Percentiles rank a stretch among this genome's conserved stretches.
phyloP scores from a whole-genome alignment of 1,140 invertebrate genomes.

The Tribolium castaneum region DNA sequence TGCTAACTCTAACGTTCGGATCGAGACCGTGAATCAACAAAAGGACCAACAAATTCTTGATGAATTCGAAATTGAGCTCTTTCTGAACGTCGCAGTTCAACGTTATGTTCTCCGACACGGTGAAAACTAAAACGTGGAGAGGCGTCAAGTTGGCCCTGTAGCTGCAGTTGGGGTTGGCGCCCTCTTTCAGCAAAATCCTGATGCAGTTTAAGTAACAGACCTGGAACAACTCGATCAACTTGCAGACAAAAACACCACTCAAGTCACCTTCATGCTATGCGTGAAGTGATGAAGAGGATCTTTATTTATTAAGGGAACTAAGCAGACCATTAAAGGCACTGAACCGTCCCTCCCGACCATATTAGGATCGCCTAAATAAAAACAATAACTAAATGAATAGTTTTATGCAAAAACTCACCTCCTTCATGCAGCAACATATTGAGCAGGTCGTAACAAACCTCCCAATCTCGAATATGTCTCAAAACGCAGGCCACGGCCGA shows the following conservation, averaged over 20 bases:
- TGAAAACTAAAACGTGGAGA: slow-evolving; percentile 79
- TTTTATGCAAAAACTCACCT: slow-evolving; percentile 61
- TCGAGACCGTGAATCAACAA: slow-evolving; percentile 77
- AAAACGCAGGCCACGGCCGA: slow-evolving; percentile 78
- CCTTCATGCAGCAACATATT: slow-evolving; percentile 78
- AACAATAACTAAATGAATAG: neutral
- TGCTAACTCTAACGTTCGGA: slow-evolving; percentile 69
- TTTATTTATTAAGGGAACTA: slow-evolving; percentile 80
- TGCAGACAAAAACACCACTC: neutral
- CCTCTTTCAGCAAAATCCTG: slow-evolving; percentile 74
- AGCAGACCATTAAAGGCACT: slow-evolving; percentile 78
- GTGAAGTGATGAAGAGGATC: slow-evolving; percentile 80
- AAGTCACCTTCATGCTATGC: slow-evolving; percentile 77
- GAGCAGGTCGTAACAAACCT: slow-evolving; percentile 78
- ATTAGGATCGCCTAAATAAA: slow-evolving; percentile 69
- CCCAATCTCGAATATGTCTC: slow-evolving; percentile 81
- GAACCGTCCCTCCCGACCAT: slow-evolving; percentile 78
- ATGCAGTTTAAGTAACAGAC: slow-evolving; percentile 82
- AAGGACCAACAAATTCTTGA: slow-evolving; percentile 74
- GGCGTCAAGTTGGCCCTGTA: slow-evolving; percentile 78
- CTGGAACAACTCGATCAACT: slow-evolving; percentile 60
- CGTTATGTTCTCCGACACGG: slow-evolving; percentile 79
- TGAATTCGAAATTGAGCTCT: slow-evolving; percentile 73
- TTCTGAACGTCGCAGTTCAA: slow-evolving; percentile 73
- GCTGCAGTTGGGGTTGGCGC: slow-evolving; percentile 80